Percentiles rank a stretch among this genome's conserved stretches.
Evolutionary conservation across 64 coral and sea anemone species (phyloP).

Genomic region (Acropora tenuis): DNA sequence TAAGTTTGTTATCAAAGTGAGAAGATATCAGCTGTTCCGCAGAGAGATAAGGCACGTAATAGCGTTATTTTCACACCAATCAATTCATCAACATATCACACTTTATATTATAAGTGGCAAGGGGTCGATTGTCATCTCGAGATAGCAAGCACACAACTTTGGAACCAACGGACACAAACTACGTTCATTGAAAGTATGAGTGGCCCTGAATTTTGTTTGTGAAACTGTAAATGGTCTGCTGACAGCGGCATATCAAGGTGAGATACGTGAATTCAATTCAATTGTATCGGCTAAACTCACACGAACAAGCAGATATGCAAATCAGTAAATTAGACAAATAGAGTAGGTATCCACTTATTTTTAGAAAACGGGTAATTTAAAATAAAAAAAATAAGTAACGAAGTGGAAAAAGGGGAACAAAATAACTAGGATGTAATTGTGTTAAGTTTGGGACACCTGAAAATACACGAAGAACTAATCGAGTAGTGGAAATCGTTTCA

Average conservation of each 20-base stretch:
- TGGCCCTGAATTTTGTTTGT: neutral
- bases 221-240: neutral
- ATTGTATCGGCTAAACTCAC: too few relatives aligned
- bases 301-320: too few relatives aligned
- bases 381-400: too few relatives aligned
- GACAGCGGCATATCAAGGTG: conserved; percentile 20
- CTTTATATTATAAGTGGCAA: neutral
- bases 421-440: too few relatives aligned
- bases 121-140: neutral
- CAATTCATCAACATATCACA: conserved; percentile 3
- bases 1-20: conserved; percentile 26
- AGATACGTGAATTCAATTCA: neutral
- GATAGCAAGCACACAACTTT: neutral
- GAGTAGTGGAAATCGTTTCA: too few relatives aligned
- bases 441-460: too few relatives aligned
- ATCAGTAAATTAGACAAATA: too few relatives aligned
- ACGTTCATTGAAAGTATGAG: neutral
- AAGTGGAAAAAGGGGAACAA: too few relatives aligned
- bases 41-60: conserved; percentile 1
- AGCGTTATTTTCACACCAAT: conserved; percentile 23
- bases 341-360: too few relatives aligned
- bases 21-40: conserved; percentile 17
- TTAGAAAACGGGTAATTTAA: too few relatives aligned
- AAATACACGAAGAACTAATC: too few relatives aligned
- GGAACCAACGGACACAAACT: neutral